Conservation (phyloP, 2,888 invertebrate genomes). For the Nudaria mundana region DNA sequence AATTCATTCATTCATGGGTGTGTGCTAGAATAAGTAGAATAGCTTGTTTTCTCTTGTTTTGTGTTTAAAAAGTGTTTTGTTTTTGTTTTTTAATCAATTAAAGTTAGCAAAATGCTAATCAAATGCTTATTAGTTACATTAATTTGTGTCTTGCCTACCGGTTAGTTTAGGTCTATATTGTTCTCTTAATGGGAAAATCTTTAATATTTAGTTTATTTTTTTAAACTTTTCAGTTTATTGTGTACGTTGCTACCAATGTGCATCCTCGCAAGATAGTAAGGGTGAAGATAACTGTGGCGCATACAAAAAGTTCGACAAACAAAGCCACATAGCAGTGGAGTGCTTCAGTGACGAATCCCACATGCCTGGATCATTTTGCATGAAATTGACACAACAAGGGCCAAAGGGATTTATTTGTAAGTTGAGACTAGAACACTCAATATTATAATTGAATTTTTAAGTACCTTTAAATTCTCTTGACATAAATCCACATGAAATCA, state of each 20-base stretch:
- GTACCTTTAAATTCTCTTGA: no score
- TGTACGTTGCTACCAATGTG: slow-evolving; percentile 96
- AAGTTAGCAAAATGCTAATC: slow-evolving; percentile 20
- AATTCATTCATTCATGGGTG: slow-evolving; percentile 21
- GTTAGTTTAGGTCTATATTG: no score
- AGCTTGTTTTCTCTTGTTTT: no score
- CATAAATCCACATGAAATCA: no score
- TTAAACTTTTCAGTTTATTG: slow-evolving; percentile 77
- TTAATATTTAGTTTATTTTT: background rate
- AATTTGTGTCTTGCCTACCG: slow-evolving; percentile 19
- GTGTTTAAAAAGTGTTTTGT: no score
- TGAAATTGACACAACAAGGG: slow-evolving; percentile 96
- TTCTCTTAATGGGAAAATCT: no score
- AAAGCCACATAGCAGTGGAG: slow-evolving; percentile 93
- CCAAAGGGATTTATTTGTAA: slow-evolving; percentile 97
- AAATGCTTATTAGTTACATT: slow-evolving; percentile 15
- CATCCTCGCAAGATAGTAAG: slow-evolving; percentile 88
- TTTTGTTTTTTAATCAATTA: slow-evolving; percentile 19
- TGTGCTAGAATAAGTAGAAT: no score
- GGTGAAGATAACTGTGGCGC: slow-evolving; percentile 95
- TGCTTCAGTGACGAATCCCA: slow-evolving; percentile 97
- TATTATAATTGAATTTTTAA: background rate
- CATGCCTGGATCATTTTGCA: slow-evolving; percentile 97
- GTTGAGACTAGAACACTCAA: slow-evolving; percentile 50
- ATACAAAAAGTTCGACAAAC: slow-evolving; percentile 90